phyloP scores from a whole-genome alignment of 2,888 invertebrate genomes.

The Zootermopsis nevadensis region DNA sequence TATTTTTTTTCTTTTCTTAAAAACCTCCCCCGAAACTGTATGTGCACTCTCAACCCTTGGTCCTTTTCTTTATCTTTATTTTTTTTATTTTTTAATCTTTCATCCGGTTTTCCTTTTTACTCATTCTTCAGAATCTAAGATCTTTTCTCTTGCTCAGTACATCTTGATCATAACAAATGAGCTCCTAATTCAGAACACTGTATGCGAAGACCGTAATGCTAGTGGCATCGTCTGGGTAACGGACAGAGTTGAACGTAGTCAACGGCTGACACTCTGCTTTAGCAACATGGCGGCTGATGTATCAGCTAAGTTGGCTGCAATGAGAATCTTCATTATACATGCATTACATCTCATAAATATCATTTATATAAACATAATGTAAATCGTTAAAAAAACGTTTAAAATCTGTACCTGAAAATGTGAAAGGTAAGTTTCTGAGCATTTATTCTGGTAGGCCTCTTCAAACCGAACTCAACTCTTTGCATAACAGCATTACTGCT shows the following conservation, averaged over 20 bases:
- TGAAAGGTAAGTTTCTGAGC: no score
- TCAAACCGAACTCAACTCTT: no score
- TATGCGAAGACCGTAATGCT: neutral
- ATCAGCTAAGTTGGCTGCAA: neutral
- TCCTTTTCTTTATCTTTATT: conserved; percentile 31
- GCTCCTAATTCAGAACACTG: conserved; percentile 1
- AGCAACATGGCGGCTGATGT: neutral
- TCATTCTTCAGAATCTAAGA: conserved; percentile 14
- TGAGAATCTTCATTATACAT: no score
- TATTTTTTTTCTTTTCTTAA: conserved; percentile 38
- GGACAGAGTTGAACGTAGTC: neutral
- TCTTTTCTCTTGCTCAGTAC: neutral
- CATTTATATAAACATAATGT: no score
- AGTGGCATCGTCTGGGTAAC: neutral
- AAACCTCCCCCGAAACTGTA: conserved; percentile 35
- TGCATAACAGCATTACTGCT: no score
- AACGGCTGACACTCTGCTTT: neutral
- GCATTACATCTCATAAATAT: no score
- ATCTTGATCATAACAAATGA: conserved; percentile 4
- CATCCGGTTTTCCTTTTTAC: conserved; percentile 29
- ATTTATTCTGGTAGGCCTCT: no score
- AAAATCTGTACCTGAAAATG: no score
- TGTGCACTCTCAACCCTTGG: conserved; percentile 34
- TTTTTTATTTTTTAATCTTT: conserved; percentile 41
- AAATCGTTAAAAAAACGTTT: no score